Evolutionary conservation across 2,113 vertebrate species (phyloP).

Genomic region (Chloropsis hardwickii): DNA sequence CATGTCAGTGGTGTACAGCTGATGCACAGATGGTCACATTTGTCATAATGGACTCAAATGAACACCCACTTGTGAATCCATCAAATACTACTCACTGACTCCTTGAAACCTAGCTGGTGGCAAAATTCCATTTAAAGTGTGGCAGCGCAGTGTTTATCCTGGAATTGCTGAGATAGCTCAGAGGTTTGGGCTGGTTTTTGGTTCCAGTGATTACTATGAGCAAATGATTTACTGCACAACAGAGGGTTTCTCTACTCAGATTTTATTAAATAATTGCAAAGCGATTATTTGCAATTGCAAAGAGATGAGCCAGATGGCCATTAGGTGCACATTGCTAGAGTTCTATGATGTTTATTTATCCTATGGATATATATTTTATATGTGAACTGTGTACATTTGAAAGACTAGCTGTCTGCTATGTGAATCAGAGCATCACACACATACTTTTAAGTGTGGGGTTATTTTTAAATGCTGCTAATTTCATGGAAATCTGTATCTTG

Average conservation of each 20-base stretch:
- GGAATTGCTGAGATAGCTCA: background rate
- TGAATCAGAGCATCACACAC: background rate
- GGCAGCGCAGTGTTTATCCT: background rate
- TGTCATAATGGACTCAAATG: background rate
- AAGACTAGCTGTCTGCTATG: background rate
- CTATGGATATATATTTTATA: background rate
- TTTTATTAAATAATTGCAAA: conserved; percentile 1
- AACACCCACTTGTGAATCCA: background rate
- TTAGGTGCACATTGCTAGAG: background rate
- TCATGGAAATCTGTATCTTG: background rate
- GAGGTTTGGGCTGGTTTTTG: background rate
- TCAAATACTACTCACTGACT: background rate
- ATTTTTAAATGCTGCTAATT: background rate
- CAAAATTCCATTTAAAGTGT: background rate
- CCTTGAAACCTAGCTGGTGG: background rate
- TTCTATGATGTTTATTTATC: background rate
- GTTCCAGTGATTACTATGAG: background rate
- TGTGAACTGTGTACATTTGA: background rate
- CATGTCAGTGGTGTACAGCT: background rate
- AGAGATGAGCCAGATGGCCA: background rate
- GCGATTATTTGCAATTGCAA: background rate
- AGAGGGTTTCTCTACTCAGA: background rate
- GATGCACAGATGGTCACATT: background rate
- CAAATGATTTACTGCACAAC: background rate
- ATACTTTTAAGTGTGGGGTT: background rate